Evolutionary conservation across 2,797 vertebrate genomes (phyloP).

Genomic region (Gadopsis bispinosus): DNA sequence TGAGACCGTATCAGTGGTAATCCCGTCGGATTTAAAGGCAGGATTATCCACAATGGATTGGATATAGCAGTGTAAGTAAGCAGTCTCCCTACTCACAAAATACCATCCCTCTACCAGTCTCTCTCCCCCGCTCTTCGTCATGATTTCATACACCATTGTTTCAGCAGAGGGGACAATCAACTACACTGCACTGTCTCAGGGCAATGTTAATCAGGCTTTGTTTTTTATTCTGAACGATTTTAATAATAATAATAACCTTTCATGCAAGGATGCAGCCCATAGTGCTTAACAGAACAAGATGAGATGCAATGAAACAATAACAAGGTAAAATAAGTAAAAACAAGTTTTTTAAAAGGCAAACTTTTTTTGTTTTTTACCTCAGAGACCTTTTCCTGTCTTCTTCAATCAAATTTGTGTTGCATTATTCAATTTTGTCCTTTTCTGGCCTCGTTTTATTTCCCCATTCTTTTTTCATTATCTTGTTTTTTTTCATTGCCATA

Average conservation of each 20-base stretch:
- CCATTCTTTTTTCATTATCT: not conserved
- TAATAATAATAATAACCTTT: not conserved
- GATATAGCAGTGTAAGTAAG: constrained; percentile 32
- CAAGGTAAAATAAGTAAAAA: too few relatives aligned
- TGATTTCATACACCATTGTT: constrained; percentile 27
- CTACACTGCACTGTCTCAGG: constrained; percentile 1
- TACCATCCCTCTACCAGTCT: constrained; percentile 13
- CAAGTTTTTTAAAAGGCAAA: too few relatives aligned
- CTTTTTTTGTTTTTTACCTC: not conserved
- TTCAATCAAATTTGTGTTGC: not conserved
- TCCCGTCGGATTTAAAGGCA: constrained; percentile 61
- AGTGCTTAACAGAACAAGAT: too few relatives aligned
- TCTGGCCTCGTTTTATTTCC: not conserved
- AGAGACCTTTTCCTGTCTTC: not conserved
- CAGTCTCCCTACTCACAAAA: constrained; percentile 38
- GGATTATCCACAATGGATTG: constrained; percentile 67
- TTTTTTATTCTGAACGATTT: constrained; percentile 22
- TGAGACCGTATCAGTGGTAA: constrained; percentile 57
- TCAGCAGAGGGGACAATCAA: constrained; percentile 12
- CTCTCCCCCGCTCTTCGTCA: constrained; percentile 7
- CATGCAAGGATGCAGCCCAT: too few relatives aligned
- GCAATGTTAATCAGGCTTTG: constrained; percentile 25
- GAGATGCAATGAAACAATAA: not conserved
- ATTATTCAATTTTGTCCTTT: not conserved
- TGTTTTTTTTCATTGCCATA: not conserved